These are phyloP conservation scores for Zonitis immaculata DNA, from an alignment of 2,888 invertebrate species.

Conservation along the genomic window DNA sequence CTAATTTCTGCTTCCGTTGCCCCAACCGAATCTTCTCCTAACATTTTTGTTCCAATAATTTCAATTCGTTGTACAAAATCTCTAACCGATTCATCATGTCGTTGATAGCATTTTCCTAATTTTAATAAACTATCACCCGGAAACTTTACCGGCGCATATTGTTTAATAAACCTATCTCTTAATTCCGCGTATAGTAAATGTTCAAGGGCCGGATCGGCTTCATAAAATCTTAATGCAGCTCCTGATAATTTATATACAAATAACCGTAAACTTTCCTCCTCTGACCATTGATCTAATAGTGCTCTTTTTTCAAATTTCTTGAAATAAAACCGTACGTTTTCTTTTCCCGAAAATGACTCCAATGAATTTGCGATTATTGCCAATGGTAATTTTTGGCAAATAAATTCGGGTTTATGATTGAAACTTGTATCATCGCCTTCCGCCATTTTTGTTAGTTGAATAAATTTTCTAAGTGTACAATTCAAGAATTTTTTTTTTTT, in stretches of 20 bases:
- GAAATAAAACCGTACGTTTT: not conserved
- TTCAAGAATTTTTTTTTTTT: too few relatives aligned
- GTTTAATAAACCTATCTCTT: not conserved
- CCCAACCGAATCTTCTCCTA: constrained; percentile 3
- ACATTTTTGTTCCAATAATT: constrained; percentile 2
- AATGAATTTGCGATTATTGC: not conserved
- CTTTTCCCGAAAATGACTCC: constrained; percentile 2
- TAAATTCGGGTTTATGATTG: too few relatives aligned
- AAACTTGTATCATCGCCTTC: too few relatives aligned
- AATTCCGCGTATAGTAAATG: not conserved
- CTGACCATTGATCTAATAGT: not conserved
- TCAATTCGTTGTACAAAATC: constrained; percentile 6
- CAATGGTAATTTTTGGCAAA: not conserved
- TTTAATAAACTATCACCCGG: too few relatives aligned
- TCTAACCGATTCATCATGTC: too few relatives aligned
- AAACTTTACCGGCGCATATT: not conserved
- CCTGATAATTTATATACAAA: constrained; percentile 2
- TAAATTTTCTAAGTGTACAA: too few relatives aligned
- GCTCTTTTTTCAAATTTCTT: constrained; percentile 1
- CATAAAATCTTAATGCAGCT: not conserved
- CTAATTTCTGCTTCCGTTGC: not conserved
- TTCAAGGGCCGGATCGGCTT: not conserved
- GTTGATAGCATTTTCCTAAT: too few relatives aligned
- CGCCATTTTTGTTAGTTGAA: too few relatives aligned
- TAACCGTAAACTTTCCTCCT: not conserved